These are phyloP conservation scores for Chionis minor DNA, from an alignment of 2,113 vertebrate species.

Conservation along the genomic window DNA sequence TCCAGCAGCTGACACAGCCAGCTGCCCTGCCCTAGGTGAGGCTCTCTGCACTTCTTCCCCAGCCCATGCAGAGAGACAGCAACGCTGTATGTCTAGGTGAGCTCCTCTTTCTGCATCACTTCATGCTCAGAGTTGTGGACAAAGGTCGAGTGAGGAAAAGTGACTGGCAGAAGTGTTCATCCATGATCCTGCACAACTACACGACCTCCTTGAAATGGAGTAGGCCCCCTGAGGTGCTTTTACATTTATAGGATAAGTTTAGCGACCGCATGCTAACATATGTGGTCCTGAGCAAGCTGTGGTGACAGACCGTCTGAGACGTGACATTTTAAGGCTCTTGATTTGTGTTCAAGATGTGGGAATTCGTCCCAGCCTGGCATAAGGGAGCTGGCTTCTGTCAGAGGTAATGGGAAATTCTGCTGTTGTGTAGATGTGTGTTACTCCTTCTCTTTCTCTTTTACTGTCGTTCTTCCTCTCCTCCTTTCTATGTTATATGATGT, in stretches of 20 bases:
- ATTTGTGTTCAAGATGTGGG: neutral
- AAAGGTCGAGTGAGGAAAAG: neutral
- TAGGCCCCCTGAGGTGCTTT: neutral
- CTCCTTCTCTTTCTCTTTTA: neutral
- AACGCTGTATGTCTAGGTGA: neutral
- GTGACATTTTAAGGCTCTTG: neutral
- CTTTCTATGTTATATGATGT: neutral
- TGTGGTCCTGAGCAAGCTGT: neutral
- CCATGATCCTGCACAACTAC: neutral
- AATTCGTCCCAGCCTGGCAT: neutral
- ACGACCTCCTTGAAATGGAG: neutral
- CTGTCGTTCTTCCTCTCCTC: neutral
- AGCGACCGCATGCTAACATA: neutral
- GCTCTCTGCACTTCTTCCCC: neutral
- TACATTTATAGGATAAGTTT: neutral
- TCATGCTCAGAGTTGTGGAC: neutral
- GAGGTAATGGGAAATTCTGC: neutral
- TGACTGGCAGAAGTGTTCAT: neutral
- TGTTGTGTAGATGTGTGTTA: constrained; percentile 21
- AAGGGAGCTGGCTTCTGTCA: neutral
- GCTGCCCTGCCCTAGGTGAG: neutral
- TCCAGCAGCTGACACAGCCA: neutral
- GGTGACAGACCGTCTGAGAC: neutral
- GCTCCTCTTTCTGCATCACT: neutral
- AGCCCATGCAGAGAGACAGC: neutral